These are phyloP conservation scores for Paramisgurnus dabryanus DNA, from an alignment of 2,113 vertebrate genomes.

Conservation along the genomic window DNA sequence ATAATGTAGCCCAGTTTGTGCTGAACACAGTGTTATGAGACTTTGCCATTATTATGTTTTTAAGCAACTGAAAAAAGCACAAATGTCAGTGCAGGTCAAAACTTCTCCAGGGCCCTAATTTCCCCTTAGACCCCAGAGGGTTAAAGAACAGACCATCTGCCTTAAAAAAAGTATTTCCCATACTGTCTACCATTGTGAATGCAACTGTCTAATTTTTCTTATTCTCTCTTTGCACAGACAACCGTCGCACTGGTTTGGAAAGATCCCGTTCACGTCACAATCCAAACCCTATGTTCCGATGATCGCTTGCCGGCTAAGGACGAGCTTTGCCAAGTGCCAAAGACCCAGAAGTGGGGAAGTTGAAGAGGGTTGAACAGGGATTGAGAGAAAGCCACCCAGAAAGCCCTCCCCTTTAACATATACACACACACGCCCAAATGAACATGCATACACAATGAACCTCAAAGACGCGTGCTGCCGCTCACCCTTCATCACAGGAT, in stretches of 20 bases:
- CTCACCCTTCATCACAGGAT: slow-evolving; percentile 14
- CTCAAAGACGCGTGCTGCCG: slow-evolving; percentile 11
- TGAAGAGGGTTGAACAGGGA: slow-evolving; percentile 58
- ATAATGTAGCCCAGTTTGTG: no score
- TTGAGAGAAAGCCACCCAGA: slow-evolving; percentile 38
- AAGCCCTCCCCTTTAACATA: neutral
- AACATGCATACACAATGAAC: slow-evolving; percentile 12
- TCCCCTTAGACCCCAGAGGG: no score
- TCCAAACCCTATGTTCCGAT: slow-evolving; percentile 81
- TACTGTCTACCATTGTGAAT: slow-evolving; percentile 48
- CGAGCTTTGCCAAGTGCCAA: slow-evolving; percentile 72
- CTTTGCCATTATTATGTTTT: no score
- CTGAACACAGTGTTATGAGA: no score
- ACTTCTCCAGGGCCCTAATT: no score
- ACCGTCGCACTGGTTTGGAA: slow-evolving; percentile 88
- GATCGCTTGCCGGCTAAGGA: slow-evolving; percentile 67
- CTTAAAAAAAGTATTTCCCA: neutral
- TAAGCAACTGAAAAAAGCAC: no score
- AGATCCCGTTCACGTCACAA: slow-evolving; percentile 96
- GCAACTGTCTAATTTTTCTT: slow-evolving; percentile 38
- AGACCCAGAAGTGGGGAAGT: slow-evolving; percentile 66
- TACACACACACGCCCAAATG: slow-evolving; percentile 20
- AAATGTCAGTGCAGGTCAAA: no score
- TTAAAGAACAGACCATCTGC: no score
- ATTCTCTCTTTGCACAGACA: slow-evolving; percentile 76